Evolutionary conservation across 2,797 vertebrate genomes (phyloP).

Genomic region (Crenuchus spilurus): DNA sequence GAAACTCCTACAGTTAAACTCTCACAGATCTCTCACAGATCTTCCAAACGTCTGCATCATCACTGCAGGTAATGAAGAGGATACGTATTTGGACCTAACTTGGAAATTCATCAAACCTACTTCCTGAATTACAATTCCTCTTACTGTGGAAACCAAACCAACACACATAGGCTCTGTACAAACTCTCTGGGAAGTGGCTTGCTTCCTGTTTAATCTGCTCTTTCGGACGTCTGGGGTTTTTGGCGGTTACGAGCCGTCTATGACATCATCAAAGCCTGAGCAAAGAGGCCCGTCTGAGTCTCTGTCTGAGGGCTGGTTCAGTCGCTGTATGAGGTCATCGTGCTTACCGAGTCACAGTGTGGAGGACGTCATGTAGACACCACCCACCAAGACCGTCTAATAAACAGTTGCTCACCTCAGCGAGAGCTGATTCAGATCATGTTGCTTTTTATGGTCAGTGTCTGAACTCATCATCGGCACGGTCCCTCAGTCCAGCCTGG

Average conservation of each 20-base stretch:
- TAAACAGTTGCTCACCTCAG: slow-evolving; percentile 40
- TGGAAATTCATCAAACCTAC: not conserved
- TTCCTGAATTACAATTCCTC: slow-evolving; percentile 18
- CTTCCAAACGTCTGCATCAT: too few species aligned
- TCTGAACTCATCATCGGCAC: slow-evolving; percentile 11
- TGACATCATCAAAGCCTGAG: slow-evolving; percentile 55
- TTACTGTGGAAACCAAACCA: not conserved
- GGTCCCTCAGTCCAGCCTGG: too few species aligned
- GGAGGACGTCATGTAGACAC: slow-evolving; percentile 19
- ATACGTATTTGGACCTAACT: too few species aligned
- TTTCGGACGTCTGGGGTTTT: slow-evolving; percentile 52
- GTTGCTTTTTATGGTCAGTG: slow-evolving; percentile 11
- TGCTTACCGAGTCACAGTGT: slow-evolving; percentile 24
- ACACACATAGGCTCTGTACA: slow-evolving; percentile 17
- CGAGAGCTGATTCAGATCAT: slow-evolving; percentile 35
- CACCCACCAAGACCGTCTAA: slow-evolving; percentile 11
- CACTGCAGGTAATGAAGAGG: too few species aligned
- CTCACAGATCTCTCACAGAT: too few species aligned
- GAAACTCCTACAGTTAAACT: not conserved
- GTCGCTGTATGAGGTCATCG: slow-evolving; percentile 38
- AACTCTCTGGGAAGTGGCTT: slow-evolving; percentile 47
- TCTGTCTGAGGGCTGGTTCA: slow-evolving; percentile 46
- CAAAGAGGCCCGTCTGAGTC: slow-evolving; percentile 39
- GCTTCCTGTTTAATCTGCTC: slow-evolving; percentile 56
- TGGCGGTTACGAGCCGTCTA: slow-evolving; percentile 36